Percentiles rank a stretch among this genome's conserved stretches.
These are phyloP conservation scores for Gandaritis pyraliata DNA, from an alignment of 2,888 invertebrate genomes.

Conservation along the genomic window DNA sequence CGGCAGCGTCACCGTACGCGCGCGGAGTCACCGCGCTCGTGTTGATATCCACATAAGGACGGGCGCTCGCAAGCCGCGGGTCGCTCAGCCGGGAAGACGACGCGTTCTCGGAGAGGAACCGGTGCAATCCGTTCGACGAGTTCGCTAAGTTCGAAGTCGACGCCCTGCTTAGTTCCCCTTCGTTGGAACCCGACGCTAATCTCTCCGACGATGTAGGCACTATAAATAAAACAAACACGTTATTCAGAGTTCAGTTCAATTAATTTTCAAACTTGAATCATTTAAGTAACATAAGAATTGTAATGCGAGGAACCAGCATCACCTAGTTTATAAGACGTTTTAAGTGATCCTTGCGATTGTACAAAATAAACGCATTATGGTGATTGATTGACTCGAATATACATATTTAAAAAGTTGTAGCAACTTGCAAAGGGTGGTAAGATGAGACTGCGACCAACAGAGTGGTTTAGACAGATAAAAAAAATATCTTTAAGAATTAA, in stretches of 20 bases:
- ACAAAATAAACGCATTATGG: no score
- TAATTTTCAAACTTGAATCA: neutral
- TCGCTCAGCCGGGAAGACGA: conserved; percentile 4
- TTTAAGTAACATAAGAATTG: no score
- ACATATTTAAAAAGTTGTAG: no score
- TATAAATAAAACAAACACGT: neutral
- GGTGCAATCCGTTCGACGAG: conserved; percentile 9
- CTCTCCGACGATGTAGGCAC: neutral
- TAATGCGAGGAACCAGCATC: no score
- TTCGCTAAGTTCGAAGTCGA: neutral
- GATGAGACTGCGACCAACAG: no score
- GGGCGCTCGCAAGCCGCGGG: neutral
- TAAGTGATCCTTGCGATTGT: no score
- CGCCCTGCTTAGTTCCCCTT: neutral
- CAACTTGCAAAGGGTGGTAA: no score
- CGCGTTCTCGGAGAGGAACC: conserved; percentile 2
- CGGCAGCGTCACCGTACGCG: conserved; percentile 3
- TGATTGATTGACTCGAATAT: no score
- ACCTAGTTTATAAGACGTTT: no score
- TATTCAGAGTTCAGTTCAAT: neutral
- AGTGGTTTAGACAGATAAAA: no score
- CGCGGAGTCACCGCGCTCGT: neutral
- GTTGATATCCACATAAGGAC: neutral
- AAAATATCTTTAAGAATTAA: no score
- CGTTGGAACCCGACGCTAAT: neutral